A percentile compares a stretch with the other conserved stretches of the same genome.
Conservation (phyloP, 2,888 invertebrate genomes). For the Hirtodrosophila confusa region DNA sequence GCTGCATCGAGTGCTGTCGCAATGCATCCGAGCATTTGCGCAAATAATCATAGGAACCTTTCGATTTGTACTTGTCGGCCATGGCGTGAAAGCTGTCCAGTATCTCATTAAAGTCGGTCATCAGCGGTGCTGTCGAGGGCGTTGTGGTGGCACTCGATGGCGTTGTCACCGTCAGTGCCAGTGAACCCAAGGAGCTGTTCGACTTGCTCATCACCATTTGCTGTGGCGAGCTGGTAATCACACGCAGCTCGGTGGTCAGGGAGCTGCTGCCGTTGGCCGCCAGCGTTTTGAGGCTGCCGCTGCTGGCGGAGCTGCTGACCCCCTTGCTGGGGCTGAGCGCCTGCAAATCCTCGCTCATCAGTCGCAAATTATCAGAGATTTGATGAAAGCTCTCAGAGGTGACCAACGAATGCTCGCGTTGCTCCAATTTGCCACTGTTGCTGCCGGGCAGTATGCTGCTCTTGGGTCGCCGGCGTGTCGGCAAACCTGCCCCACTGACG, state of each 20-base stretch:
- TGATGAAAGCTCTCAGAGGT: slow-evolving; percentile 84
- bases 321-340: slow-evolving; percentile 82
- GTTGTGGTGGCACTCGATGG: slow-evolving; percentile 76
- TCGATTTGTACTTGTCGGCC: slow-evolving; percentile 84
- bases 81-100: slow-evolving; percentile 84
- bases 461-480: slow-evolving; percentile 68
- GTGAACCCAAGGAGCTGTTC: slow-evolving; percentile 66
- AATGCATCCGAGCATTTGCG: slow-evolving; percentile 84
- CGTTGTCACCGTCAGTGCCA: slow-evolving; percentile 56
- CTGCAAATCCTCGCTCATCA: slow-evolving; percentile 84
- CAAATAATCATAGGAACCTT: slow-evolving; percentile 84
- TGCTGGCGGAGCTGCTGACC: slow-evolving; percentile 71
- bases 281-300: slow-evolving; percentile 67
- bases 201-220: slow-evolving; percentile 69
- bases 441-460: slow-evolving; percentile 55
- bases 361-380: slow-evolving; percentile 83
- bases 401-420: slow-evolving; percentile 80
- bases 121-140: slow-evolving; percentile 78
- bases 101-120: slow-evolving; percentile 83
- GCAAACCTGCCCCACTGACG: slow-evolving; percentile 32
- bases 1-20: slow-evolving; percentile 82
- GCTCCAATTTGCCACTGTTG: slow-evolving; percentile 58
- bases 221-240: slow-evolving; percentile 73
- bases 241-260: slow-evolving; percentile 66
- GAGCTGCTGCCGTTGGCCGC: slow-evolving; percentile 49